A percentile compares a stretch with the other conserved stretches of the same genome.
Evolutionary conservation across 2,888 invertebrate species (phyloP).

Genomic region (Lucinisca nassula): DNA sequence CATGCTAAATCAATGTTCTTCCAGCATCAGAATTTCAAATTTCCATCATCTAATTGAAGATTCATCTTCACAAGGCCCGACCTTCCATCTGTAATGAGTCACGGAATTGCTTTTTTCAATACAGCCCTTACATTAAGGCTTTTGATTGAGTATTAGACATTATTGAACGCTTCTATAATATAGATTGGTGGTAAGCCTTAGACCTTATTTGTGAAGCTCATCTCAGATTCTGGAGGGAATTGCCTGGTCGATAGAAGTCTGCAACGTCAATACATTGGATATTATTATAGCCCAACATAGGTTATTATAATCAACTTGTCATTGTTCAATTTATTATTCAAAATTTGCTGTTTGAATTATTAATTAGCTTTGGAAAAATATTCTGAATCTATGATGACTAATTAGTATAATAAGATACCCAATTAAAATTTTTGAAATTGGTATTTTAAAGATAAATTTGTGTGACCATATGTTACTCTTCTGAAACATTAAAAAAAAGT

Average conservation of each 20-base stretch:
- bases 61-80: not conserved
- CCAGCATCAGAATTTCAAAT: slow-evolving; percentile 6
- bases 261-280: slow-evolving; percentile 47
- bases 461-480: not conserved
- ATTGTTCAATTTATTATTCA: slow-evolving; percentile 73
- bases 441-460: not conserved
- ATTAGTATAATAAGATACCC: slow-evolving; percentile 38
- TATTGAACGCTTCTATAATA: not conserved
- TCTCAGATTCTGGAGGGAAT: slow-evolving; percentile 14
- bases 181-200: not conserved
- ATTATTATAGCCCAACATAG: slow-evolving; percentile 49
- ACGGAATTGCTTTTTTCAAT: slow-evolving; percentile 16
- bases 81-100: slow-evolving; percentile 11
- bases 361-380: slow-evolving; percentile 62
- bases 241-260: slow-evolving; percentile 9
- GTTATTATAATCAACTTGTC: slow-evolving; percentile 68
- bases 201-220: slow-evolving; percentile 3
- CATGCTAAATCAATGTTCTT: not conserved
- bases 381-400: slow-evolving; percentile 47
- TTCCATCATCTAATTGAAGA: not conserved
- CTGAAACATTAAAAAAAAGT: not conserved
- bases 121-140: not conserved
- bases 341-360: slow-evolving; percentile 72
- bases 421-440: slow-evolving; percentile 31
- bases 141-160: slow-evolving; percentile 11